A percentile compares a stretch with the other conserved stretches of the same genome.
These are phyloP conservation scores for Hyperopisus bebe DNA, from an alignment of 2,113 vertebrate species.

Conservation along the genomic window DNA sequence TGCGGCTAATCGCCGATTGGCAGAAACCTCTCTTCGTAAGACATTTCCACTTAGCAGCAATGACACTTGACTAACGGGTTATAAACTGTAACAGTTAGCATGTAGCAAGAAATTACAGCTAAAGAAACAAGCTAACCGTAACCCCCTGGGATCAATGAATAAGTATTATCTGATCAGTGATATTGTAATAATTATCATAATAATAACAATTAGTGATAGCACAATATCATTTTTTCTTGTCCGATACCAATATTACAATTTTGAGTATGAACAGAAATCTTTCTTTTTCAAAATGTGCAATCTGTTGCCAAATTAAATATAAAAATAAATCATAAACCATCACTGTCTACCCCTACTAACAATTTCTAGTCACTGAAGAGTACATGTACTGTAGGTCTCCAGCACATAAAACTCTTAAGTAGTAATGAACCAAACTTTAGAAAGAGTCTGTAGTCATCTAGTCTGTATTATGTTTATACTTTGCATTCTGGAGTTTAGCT, in stretches of 20 bases:
- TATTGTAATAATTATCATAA: neutral
- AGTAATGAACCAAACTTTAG: neutral
- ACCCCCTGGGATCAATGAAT: neutral
- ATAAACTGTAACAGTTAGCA: neutral
- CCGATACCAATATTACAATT: neutral
- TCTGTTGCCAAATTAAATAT: neutral
- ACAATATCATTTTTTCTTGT: neutral
- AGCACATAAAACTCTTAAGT: neutral
- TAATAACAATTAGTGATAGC: neutral
- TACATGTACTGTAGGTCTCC: neutral
- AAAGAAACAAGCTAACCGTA: neutral
- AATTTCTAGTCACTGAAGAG: neutral
- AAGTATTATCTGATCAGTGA: neutral
- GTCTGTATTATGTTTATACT: neutral
- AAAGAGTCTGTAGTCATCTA: neutral
- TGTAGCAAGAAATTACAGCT: neutral
- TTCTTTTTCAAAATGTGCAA: neutral
- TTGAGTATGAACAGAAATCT: neutral
- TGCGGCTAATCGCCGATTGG: neutral
- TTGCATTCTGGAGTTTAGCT: neutral
- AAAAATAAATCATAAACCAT: neutral
- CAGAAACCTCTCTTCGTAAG: neutral
- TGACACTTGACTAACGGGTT: neutral
- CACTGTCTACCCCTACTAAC: neutral
- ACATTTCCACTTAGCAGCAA: neutral